Conservation (phyloP, 2,888 invertebrate species). For the Orgyia antiqua region DNA sequence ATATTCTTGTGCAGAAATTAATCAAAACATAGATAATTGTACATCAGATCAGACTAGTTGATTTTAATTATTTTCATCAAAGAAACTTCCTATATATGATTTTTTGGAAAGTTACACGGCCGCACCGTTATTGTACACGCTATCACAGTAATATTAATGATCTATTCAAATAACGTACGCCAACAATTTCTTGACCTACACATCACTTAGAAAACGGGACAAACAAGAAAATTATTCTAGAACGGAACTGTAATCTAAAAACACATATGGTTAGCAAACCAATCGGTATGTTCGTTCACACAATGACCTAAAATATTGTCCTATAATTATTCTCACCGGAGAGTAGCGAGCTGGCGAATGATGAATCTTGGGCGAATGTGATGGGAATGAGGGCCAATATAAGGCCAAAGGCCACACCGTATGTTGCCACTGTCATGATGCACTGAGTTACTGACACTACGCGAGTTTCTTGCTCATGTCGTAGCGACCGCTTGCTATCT, state of each 20-base stretch:
- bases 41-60: no score
- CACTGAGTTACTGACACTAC: slow-evolving; percentile 35
- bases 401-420: slow-evolving; percentile 31
- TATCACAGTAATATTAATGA: slow-evolving; percentile 12
- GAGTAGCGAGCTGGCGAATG: slow-evolving; percentile 88
- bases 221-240: slow-evolving; percentile 13
- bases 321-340: slow-evolving; percentile 80
- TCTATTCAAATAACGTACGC: slow-evolving; percentile 12
- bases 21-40: slow-evolving; percentile 16
- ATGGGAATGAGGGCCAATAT: slow-evolving; percentile 35
- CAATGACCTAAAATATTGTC: slow-evolving; percentile 13
- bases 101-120: slow-evolving; percentile 25
- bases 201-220: slow-evolving; percentile 1
- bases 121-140: slow-evolving; percentile 20
- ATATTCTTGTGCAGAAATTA: slow-evolving; percentile 6
- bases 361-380: slow-evolving; percentile 79
- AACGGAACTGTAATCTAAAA: slow-evolving; percentile 15
- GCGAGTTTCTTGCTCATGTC: slow-evolving; percentile 41
- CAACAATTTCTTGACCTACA: slow-evolving; percentile 6
- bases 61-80: slow-evolving; percentile 21
- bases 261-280: slow-evolving; percentile 11
- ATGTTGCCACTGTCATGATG: slow-evolving; percentile 47
- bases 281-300: slow-evolving; percentile 3
- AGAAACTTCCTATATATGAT: slow-evolving; percentile 15
- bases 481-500: slow-evolving; percentile 43